Conservation (phyloP, 2,888 invertebrate species). For the Marasmarcha lunaedactyla region DNA sequence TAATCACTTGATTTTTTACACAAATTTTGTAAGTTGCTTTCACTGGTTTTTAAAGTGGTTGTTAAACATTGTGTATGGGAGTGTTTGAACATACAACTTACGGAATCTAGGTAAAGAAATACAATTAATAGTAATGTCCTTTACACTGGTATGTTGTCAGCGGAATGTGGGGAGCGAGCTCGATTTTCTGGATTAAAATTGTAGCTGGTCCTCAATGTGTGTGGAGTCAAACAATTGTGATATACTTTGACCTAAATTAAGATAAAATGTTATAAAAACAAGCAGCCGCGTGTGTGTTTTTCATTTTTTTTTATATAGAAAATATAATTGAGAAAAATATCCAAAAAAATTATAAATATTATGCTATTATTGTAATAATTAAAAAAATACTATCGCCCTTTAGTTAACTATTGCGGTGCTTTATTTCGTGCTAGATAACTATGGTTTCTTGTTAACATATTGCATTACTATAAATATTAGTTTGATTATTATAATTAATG, state of each 20-base stretch:
- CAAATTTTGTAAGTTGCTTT: too few relatives aligned
- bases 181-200: slow-evolving; percentile 20
- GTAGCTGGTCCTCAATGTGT: slow-evolving; percentile 11
- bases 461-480: slow-evolving; percentile 34
- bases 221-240: slow-evolving; percentile 22
- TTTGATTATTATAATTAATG: slow-evolving; percentile 35
- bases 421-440: slow-evolving; percentile 32
- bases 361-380: slow-evolving; percentile 25
- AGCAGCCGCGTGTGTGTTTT: slow-evolving; percentile 50
- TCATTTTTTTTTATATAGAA: slow-evolving; percentile 43
- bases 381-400: slow-evolving; percentile 23
- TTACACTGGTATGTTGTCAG: too few relatives aligned
- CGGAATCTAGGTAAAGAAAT: too few relatives aligned
- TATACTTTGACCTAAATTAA: slow-evolving; percentile 49
- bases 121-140: too few relatives aligned
- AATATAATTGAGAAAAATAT: slow-evolving; percentile 32
- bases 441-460: slow-evolving; percentile 33
- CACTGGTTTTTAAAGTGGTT: too few relatives aligned
- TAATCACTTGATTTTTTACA: too few relatives aligned
- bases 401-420: slow-evolving; percentile 31
- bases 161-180: slow-evolving; percentile 11
- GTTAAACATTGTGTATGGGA: too few relatives aligned
- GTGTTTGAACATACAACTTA: too few relatives aligned
- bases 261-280: slow-evolving; percentile 49
- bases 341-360: slow-evolving; percentile 37